Base-by-base conservation (phyloP, 1,140 invertebrate genomes). In the Bombus picipes region DNA sequence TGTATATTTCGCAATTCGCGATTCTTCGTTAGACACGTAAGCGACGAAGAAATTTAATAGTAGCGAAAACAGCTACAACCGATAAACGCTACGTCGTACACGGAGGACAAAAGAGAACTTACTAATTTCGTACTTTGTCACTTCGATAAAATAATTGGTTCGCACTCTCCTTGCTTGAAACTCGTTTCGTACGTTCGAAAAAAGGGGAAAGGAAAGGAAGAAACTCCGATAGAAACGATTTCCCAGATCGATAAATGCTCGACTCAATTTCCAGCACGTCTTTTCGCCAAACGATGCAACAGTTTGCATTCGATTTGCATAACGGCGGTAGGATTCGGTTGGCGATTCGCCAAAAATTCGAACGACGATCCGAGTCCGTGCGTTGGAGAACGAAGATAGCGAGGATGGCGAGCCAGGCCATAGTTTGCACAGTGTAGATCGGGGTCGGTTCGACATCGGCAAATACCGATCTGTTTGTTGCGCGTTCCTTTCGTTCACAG, bases 261-360 rank as follows among this genome's bases (percentile, higher is more conserved):
- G 34, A 13, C 28, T 12, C 6, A 32, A 41, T 28, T 22, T 53
- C 1, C 47, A 22, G 18, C 5, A 34, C 15, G 34, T 59, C 39
- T 70, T 84, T 15, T 28, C 22, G 47, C 32, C 66, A 3, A 13
- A 34, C 39, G 28, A 39, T 15, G 82, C 82, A 84, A 84, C 75
- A 84, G 82, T 84, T 84, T 84, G 82, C 82, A 18, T 72, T 71
- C 39, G 66, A 79, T 84, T 84, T 84, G 53, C 66, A 84, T 39
- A 84, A 79, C 12, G 53, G 66, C 18, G 1, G 25, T 1, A 2
- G 22, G 2, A 70, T 28, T 15, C 37, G n/a, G 32, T 32, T 79
- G 82, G 82, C 39, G 53, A 18, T 62, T 59, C n/a, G 82, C 66
- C 82, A 84, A 84, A 84, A 79, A 39, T 84, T 79, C 53, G 5